Conservation (phyloP, 2,797 vertebrate genomes). For the Crenichthys baileyi region DNA sequence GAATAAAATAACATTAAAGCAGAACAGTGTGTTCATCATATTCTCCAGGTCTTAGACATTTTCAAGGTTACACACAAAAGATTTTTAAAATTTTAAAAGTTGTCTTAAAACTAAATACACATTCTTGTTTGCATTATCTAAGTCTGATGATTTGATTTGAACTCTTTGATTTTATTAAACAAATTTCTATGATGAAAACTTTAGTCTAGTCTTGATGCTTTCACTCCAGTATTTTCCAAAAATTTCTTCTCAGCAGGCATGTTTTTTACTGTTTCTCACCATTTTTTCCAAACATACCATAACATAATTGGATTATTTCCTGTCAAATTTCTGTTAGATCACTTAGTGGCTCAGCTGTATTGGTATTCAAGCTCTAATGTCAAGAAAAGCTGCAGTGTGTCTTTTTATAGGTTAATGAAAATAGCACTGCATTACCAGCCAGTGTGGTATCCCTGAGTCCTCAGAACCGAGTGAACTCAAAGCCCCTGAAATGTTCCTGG, state of each 20-base stretch:
- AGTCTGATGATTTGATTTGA: not conserved
- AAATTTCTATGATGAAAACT: not conserved
- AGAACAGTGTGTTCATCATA: not conserved
- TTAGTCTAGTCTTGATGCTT: not conserved
- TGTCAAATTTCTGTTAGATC: not conserved
- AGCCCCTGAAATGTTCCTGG: conserved; percentile 52
- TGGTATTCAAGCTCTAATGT: not conserved
- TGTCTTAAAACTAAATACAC: not conserved
- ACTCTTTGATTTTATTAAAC: not conserved
- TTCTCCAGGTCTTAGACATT: not conserved
- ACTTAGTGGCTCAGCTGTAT: not conserved
- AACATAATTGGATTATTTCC: not conserved
- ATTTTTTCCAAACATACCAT: not conserved
- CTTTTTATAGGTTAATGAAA: not conserved
- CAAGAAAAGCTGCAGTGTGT: not conserved
- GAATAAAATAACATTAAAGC: not conserved
- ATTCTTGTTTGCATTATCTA: not conserved
- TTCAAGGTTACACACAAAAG: no score
- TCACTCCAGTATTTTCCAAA: not conserved
- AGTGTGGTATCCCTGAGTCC: not conserved
- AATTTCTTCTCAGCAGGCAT: not conserved
- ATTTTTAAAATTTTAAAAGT: not conserved
- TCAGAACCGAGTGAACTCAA: conserved; percentile 45
- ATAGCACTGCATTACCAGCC: not conserved
- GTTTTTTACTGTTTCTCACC: not conserved